Evolutionary conservation across 2,888 invertebrate genomes (phyloP), one percentile per base, ranked within the genome.

Genomic region (Drosophila colorata): DNA sequence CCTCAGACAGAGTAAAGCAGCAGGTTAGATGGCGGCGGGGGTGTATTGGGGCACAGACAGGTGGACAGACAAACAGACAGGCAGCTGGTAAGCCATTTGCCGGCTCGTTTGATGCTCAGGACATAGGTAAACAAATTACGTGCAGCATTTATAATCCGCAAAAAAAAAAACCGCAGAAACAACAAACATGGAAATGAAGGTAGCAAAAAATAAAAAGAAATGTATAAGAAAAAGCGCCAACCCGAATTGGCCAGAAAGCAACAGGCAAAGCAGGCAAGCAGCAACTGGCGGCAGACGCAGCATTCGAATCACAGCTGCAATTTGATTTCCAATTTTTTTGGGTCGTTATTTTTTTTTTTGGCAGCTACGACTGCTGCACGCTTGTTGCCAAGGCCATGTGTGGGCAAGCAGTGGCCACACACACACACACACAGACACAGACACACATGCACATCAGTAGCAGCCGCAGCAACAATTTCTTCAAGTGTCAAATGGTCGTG

Each of bases 51-150:
- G 23, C 9, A 13, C 25, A 44, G 52, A 44, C 46, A 18, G 14
- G 25, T 9, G 25, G 43, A 35, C 4, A 43, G 63, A 46, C 7
- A 25, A 41, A 6, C 38, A 16, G 47, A 13, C 40, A 53, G 74
- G 46, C 61, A 56, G 77, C 35, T 48, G 49, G 41, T 76, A 76
- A 80, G 80, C 78, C 71, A 58, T 79, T 78, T 69, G 60, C 65
- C 63, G 76, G 55, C 66, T 68, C 66, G 71, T 69, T 79, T 72
- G 79, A 64, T 72, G 69, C 79, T 71, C 49, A 44, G 76, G 59
- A 69, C 69, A 64, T 52, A 64, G 70, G 74, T 78, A 79, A 79
- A 79, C 79, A 79, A 79, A 79, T 80, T 80, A 74, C 80, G 77
- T 80, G 69, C 80, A 77, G 78, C 80, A 80, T 74, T 80, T 74